Percentiles rank a stretch among this genome's conserved stretches.
These are phyloP conservation scores for Gulo gulo DNA, from an alignment of 2,113 vertebrate species.

Conservation along the genomic window DNA sequence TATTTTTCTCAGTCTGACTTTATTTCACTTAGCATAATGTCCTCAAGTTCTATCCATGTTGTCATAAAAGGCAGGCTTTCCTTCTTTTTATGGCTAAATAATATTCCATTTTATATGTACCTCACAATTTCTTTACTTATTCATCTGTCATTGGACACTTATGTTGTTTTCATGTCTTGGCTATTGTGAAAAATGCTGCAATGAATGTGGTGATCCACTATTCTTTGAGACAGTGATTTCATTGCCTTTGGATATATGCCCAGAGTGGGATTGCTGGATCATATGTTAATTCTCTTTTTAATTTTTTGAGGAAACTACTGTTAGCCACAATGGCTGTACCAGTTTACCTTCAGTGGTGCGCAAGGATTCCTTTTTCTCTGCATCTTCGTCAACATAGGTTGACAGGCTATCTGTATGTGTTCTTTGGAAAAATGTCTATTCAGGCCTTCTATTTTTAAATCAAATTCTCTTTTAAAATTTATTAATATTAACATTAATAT, in stretches of 20 bases:
- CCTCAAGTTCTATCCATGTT: background rate
- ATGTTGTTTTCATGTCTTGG: background rate
- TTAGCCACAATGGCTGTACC: background rate
- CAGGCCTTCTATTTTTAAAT: background rate
- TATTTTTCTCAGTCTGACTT: background rate
- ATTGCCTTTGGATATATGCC: background rate
- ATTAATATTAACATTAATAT: background rate
- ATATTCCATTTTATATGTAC: background rate
- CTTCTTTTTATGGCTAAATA: background rate
- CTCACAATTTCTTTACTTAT: background rate
- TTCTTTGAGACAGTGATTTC: background rate
- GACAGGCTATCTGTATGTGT: background rate
- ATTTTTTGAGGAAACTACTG: background rate
- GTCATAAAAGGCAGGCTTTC: background rate
- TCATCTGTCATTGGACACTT: background rate
- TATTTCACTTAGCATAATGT: background rate
- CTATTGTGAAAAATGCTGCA: background rate
- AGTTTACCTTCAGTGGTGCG: background rate
- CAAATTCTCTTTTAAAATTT: background rate
- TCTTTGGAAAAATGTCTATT: background rate
- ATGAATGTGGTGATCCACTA: background rate
- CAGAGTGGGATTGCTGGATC: background rate
- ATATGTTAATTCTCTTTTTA: background rate
- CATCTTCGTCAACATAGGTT: background rate
- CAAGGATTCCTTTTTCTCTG: background rate